phyloP scores from a whole-genome alignment of 30 jellyfish, hydroid and myxozoan genomes.

The Rhopilema esculentum region DNA sequence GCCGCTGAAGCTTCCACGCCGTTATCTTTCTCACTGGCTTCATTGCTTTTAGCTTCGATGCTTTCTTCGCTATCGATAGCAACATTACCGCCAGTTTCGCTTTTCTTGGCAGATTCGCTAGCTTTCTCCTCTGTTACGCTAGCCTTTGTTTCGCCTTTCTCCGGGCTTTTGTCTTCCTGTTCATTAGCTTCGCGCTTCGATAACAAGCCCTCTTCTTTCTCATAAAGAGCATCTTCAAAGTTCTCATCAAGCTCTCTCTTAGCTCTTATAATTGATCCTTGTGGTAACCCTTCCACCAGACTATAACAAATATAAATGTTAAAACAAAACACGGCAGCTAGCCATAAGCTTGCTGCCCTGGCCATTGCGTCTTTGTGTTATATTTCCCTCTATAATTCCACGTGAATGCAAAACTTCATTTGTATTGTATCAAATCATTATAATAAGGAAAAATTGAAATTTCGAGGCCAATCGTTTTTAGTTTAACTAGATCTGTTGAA shows the following conservation, averaged over 20 bases:
- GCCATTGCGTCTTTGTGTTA: constrained; percentile 30
- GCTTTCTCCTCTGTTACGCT: constrained; percentile 8
- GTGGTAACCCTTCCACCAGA: constrained; percentile 55
- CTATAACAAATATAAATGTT: constrained; percentile 30
- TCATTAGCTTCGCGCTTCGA: constrained; percentile 66
- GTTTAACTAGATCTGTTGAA: constrained; percentile 38
- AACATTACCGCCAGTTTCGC: constrained; percentile 66
- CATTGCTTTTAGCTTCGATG: constrained; percentile 23
- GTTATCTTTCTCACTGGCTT: constrained; percentile 3
- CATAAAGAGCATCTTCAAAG: constrained; percentile 85
- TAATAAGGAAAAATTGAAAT: constrained; percentile 27
- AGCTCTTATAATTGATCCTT: constrained; percentile 72
- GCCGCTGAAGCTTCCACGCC: constrained; percentile 46
- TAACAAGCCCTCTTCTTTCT: constrained; percentile 44
- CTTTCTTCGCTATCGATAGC: constrained; percentile 57
- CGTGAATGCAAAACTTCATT: constrained; percentile 21
- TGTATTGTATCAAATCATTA: constrained; percentile 58
- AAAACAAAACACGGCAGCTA: constrained; percentile 57
- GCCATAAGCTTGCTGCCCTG: constrained; percentile 75
- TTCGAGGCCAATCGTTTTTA: neutral
- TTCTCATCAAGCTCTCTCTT: constrained; percentile 84
- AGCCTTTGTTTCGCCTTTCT: constrained; percentile 1
- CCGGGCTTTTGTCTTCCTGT: constrained; percentile 16
- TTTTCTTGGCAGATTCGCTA: constrained; percentile 42
- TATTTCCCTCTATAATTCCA: neutral